A percentile compares a stretch with the other conserved stretches of the same genome.
These are phyloP conservation scores for Micrastur ruficollis DNA, from an alignment of 2,797 vertebrate species.

Conservation along the genomic window DNA sequence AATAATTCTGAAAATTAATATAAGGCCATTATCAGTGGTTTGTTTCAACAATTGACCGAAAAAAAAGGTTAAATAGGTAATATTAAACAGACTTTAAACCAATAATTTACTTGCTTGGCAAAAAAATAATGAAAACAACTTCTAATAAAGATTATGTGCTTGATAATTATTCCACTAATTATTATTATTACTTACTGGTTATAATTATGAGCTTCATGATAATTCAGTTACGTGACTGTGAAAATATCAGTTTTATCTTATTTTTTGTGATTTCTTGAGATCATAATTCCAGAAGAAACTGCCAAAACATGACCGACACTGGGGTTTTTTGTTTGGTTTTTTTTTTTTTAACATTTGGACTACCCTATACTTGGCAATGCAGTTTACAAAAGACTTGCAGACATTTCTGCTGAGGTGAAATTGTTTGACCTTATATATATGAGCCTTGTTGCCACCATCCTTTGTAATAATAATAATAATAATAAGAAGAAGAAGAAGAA, in stretches of 20 bases:
- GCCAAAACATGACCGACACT: neutral
- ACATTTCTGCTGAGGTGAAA: neutral
- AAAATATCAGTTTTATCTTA: neutral
- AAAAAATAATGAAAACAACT: neutral
- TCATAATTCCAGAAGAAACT: neutral
- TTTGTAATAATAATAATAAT: neutral
- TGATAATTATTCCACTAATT: neutral
- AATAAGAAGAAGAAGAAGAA: no score
- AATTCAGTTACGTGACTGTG: neutral
- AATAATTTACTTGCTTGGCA: neutral
- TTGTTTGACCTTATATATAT: neutral
- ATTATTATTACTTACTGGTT: neutral
- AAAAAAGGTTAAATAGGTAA: neutral
- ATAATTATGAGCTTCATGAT: neutral
- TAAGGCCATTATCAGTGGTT: neutral
- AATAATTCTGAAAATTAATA: neutral
- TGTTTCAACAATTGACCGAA: neutral
- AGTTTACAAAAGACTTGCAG: neutral
- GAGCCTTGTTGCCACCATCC: neutral
- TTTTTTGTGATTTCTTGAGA: neutral
- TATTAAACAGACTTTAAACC: neutral
- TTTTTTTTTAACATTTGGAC: neutral
- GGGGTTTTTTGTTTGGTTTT: neutral
- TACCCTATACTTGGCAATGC: no score
- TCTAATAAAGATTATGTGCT: neutral